Base-by-base conservation (phyloP, 1,140 invertebrate species). In the Eueides isabella region DNA sequence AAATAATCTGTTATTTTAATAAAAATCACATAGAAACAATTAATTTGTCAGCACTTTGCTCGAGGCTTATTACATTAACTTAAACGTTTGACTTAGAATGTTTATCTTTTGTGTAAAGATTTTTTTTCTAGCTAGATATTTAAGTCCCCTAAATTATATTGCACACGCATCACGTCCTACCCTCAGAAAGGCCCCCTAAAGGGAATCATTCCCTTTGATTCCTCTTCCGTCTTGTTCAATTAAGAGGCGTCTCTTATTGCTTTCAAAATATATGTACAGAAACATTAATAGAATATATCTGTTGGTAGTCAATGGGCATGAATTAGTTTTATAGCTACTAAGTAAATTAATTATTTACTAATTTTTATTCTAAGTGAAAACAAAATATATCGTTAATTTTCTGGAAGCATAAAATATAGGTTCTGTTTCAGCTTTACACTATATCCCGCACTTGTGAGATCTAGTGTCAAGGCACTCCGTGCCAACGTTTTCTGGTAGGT, bases 161-260 rank as follows among this genome's bases (percentile, higher is more conserved):
- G 85, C 85, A 84, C 84, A 92, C 89, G 88, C 89, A 86, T 89
- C 87, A 78, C 77, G 74, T 79, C 77, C 80, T 83, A 84, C 88
- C 91, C 87, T 78, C 83, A 78, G 78, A 70, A 76, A 67, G 78
- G 83, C 87, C 88, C 41, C 87, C 84, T 83, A 80, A 88, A 86
- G 89, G 89, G 89, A 90, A 92, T 91, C 89, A 89, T 92, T 91
- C 88, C 89, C 90, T 92, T 92, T 92, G 91, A 92, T 91, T 92
- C 84, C 80, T 90, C 84, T 90, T 87, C 87, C 91, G 84, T 90
- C 86, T 87, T 85, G 86, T 91, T 92, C 89, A 92, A 92, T 92
- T 92, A 92, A 85, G 80, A 87, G 87, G 85, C 87, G 85, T 88
- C 88, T 90, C 83, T 87, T 80, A 88, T 83, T 85, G 84, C 79